Percentiles rank a stretch among this genome's conserved stretches.
These are phyloP conservation scores for Bradypodion pumilum DNA, from an alignment of 2,797 vertebrate species.

Conservation along the genomic window DNA sequence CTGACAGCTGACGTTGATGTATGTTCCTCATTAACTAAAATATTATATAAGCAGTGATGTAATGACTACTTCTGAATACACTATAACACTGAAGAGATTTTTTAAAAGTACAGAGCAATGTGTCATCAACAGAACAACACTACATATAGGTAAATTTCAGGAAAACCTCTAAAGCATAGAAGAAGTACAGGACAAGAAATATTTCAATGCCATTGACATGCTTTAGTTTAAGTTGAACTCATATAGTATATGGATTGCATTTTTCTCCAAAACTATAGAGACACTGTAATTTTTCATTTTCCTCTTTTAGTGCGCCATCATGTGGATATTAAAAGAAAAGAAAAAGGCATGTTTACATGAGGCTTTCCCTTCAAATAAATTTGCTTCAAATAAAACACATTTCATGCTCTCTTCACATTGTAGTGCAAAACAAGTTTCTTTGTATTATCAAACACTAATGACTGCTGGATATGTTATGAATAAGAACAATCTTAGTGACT, in stretches of 20 bases:
- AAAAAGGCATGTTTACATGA: conserved; percentile 11
- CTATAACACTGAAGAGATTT: not conserved
- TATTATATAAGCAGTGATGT: not conserved
- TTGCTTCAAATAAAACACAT: not conserved
- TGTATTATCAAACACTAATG: not conserved
- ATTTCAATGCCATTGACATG: not conserved
- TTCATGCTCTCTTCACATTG: not conserved
- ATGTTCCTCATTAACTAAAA: not conserved
- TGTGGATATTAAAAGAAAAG: conserved; percentile 28
- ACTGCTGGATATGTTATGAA: not conserved
- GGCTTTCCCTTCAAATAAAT: not conserved
- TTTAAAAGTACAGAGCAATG: not conserved
- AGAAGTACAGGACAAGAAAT: not conserved
- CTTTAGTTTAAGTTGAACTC: conserved; percentile 29
- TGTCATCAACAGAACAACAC: not conserved
- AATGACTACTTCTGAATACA: not conserved
- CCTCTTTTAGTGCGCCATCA: conserved; percentile 29
- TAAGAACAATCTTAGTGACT: not conserved
- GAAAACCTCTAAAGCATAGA: not conserved
- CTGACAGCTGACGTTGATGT: too few relatives aligned
- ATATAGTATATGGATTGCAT: not conserved
- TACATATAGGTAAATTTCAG: not conserved
- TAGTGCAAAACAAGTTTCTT: not conserved
- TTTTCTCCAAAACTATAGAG: not conserved
- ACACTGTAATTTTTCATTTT: not conserved